Conservation (phyloP, 1,140 invertebrate genomes). For the Cyclina sinensis region DNA sequence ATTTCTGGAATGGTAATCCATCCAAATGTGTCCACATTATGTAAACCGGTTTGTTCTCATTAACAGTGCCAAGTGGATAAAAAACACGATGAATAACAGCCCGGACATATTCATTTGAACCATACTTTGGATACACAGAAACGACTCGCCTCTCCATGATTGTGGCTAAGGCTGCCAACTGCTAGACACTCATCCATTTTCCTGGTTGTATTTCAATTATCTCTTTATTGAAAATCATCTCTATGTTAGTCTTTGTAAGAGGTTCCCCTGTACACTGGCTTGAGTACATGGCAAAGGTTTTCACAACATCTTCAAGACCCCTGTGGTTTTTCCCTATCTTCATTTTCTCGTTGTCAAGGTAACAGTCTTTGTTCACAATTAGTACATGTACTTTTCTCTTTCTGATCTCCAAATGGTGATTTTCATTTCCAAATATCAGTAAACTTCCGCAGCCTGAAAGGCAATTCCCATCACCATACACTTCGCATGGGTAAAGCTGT, state of each 20-base stretch:
- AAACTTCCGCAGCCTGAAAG: too few species aligned
- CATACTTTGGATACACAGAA: too few species aligned
- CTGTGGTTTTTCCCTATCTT: not conserved
- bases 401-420: slow-evolving; percentile 10
- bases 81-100: too few species aligned
- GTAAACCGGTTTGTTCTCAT: too few species aligned
- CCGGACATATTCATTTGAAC: too few species aligned
- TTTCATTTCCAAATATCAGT: slow-evolving; percentile 13
- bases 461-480: too few species aligned
- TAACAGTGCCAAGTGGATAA: too few species aligned
- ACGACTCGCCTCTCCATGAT: too few species aligned
- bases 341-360: slow-evolving; percentile 22
- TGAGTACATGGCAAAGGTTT: not conserved
- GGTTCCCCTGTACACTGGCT: not conserved
- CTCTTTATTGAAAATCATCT: not conserved
- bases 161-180: too few species aligned
- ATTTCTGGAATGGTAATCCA: too few species aligned
- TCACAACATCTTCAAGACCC: not conserved
- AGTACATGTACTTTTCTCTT: not conserved
- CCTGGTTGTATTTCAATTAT: slow-evolving; percentile 9
- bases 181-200: not conserved
- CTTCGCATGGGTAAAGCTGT: too few species aligned
- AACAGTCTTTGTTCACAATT: not conserved
- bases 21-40: too few species aligned
- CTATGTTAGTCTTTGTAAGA: not conserved